phyloP scores from a whole-genome alignment of 2,797 vertebrate species.

The Lates japonicus region DNA sequence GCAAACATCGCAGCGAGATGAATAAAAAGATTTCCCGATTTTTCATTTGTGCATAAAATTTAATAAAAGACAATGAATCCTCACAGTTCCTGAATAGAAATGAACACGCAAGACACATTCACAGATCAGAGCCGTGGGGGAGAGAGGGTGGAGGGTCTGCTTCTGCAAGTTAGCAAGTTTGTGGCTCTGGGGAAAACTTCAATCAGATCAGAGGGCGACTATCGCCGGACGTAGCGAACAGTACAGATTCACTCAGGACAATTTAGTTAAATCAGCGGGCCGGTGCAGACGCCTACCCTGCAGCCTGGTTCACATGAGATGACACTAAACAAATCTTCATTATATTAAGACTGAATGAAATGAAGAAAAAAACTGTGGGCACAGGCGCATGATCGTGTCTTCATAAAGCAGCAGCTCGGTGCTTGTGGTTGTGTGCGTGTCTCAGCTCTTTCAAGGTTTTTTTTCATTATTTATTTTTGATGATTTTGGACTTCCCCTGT shows the following conservation, averaged over 20 bases:
- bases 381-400: neutral
- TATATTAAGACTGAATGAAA: too few species aligned
- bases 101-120: neutral
- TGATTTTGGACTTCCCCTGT: neutral
- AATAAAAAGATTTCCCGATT: neutral
- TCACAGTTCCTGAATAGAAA: neutral
- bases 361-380: neutral
- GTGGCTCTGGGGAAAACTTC: conserved; percentile 9
- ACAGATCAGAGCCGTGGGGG: neutral
- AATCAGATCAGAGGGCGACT: neutral
- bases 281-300: neutral
- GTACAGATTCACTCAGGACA: neutral
- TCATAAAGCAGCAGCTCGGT: neutral
- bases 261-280: neutral
- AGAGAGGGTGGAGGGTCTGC: conserved; percentile 12
- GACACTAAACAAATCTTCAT: too few species aligned
- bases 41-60: neutral
- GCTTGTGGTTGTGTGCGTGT: neutral
- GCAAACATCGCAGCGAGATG: neutral
- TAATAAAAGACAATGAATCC: neutral
- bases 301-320: neutral
- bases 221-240: neutral
- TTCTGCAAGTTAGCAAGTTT: conserved; percentile 5
- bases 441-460: neutral
- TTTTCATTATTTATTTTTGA: neutral